Evolutionary conservation across 2,113 vertebrate genomes (phyloP), one percentile per base, ranked within the genome.

Genomic region (Phrynosoma platyrhinos): DNA sequence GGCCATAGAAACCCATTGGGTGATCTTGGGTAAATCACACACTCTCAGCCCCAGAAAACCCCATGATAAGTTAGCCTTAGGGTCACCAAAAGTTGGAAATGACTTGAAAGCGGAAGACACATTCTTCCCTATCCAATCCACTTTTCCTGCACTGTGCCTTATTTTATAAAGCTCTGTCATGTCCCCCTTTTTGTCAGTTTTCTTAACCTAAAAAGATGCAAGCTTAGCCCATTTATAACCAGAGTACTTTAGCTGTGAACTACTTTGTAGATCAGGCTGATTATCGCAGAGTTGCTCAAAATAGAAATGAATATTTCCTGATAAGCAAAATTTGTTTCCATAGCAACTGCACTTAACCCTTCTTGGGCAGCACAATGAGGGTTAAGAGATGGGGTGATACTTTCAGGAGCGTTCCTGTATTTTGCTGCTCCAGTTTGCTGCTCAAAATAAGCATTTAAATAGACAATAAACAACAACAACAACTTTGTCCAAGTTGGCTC

Each of bases 251-350:
- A 74, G 23, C 32, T 62, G 13, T 62, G 66, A 87, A 87, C 79
- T 55, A 76, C 36, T 82, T 64, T 52, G 58, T 8, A 21, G 74
- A 82, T 20, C 18, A 14, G 72, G 42, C n/a, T 36, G 25, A 83
- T 55, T 64, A 88, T 53, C 14, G n/a, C 47, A 76, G 75, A 30
- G 62, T 40, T 10, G 0, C 47, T 55, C 13, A 25, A 81, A 0
- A 4, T 47, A 4, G 84, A 74, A 87, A 32, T 4, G 55, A 10
- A 80, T 88, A 86, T 36, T 79, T 36, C 66, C 76, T 30, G 47
- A 79, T 21, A 87, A 75, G 55, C 66, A 75, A 79, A 86, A 82
- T 47, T 83, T 78, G 84, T 83, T 82, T 62, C 84, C 74, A 83
- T 86, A 23, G 84, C 53, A 72, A 77, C 84, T 6, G 7, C 25